Evolutionary conservation across 2,888 invertebrate genomes (phyloP).

Genomic region (Esperia sulphurella): DNA sequence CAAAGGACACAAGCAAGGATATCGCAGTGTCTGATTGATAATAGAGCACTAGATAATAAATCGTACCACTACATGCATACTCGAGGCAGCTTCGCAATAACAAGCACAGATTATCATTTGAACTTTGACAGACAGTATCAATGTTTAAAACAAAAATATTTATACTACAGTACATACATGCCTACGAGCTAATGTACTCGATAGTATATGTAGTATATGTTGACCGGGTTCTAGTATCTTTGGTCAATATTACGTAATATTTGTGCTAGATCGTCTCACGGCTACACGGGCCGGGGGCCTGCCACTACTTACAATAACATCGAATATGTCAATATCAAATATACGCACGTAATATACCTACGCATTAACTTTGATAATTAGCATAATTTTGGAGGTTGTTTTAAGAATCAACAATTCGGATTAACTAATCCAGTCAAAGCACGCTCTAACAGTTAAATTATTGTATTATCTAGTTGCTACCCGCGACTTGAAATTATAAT

Average conservation of each 20-base stretch:
- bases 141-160: slow-evolving; percentile 56
- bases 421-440: no score
- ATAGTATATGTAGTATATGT: slow-evolving; percentile 19
- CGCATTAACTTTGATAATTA: background rate
- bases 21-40: background rate
- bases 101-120: slow-evolving; percentile 44
- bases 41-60: background rate
- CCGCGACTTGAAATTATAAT: no score
- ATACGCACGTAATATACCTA: background rate
- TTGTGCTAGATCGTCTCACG: slow-evolving; percentile 6
- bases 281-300: no score
- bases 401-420: background rate
- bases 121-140: slow-evolving; percentile 61
- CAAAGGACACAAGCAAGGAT: background rate
- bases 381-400: background rate
- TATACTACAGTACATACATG: slow-evolving; percentile 21
- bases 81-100: slow-evolving; percentile 40
- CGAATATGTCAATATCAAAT: background rate
- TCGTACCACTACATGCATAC: background rate
- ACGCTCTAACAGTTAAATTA: no score
- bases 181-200: slow-evolving; percentile 27
- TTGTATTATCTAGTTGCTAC: no score
- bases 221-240: slow-evolving; percentile 38
- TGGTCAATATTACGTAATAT: slow-evolving; percentile 36
- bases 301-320: no score